A percentile compares a stretch with the other conserved stretches of the same genome.
These are phyloP conservation scores for Sarcophaga variegata DNA, from an alignment of 2,888 invertebrate genomes.

Conservation along the genomic window DNA sequence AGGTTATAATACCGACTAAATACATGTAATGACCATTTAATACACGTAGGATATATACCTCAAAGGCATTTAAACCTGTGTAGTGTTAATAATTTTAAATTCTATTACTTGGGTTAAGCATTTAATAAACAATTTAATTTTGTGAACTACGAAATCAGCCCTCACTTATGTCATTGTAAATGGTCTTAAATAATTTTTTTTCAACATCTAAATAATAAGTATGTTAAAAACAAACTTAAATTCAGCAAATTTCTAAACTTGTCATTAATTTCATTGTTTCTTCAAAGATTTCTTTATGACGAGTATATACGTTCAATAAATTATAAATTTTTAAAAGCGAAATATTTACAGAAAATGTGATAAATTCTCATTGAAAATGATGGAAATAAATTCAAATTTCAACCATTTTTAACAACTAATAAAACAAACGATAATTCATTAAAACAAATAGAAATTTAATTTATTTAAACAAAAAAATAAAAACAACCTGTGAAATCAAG, in stretches of 20 bases:
- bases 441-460: not conserved
- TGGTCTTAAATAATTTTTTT: too few relatives aligned
- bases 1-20: too few relatives aligned
- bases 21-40: too few relatives aligned
- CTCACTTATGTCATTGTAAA: too few relatives aligned
- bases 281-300: not conserved
- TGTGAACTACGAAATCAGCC: too few relatives aligned
- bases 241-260: not conserved
- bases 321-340: not conserved
- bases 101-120: too few relatives aligned
- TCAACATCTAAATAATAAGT: not conserved
- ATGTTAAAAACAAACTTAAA: not conserved
- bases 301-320: not conserved
- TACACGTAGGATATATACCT: too few relatives aligned
- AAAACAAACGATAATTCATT: not conserved
- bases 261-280: not conserved
- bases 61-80: too few relatives aligned
- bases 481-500: not conserved
- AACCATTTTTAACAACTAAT: not conserved
- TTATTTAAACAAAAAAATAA: not conserved
- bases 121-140: too few relatives aligned
- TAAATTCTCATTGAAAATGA: not conserved
- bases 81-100: too few relatives aligned
- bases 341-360: slow-evolving; percentile 40
- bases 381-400: slow-evolving; percentile 15